These are phyloP conservation scores for Lasioglossum lativentre DNA, from an alignment of 2,888 invertebrate genomes.

Conservation along the genomic window DNA sequence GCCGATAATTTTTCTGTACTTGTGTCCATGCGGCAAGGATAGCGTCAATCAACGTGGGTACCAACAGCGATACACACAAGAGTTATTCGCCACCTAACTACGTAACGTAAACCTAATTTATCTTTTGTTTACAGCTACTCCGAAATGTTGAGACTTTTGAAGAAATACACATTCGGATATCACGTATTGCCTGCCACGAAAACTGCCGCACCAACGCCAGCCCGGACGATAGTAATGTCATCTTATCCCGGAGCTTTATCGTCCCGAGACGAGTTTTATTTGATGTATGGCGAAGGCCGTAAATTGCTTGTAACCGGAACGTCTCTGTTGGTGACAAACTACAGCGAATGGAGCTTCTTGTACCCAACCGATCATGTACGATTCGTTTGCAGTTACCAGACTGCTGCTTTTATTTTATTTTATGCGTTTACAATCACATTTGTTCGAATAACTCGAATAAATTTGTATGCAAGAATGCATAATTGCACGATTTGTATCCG, in stretches of 20 bases:
- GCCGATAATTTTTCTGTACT: slow-evolving; percentile 9
- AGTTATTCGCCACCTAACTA: neutral
- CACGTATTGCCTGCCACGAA: slow-evolving; percentile 86
- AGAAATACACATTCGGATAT: slow-evolving; percentile 93
- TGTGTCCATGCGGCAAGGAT: slow-evolving; percentile 57
- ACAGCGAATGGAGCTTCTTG: slow-evolving; percentile 49
- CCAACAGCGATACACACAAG: neutral
- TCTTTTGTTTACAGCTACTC: slow-evolving; percentile 87
- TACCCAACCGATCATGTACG: slow-evolving; percentile 56
- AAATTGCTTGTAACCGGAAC: slow-evolving; percentile 91
- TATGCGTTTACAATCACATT: neutral
- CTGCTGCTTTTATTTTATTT: neutral
- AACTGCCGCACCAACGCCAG: slow-evolving; percentile 86
- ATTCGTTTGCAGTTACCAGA: neutral
- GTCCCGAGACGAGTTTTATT: slow-evolving; percentile 94
- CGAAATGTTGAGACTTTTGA: slow-evolving; percentile 93
- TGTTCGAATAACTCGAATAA: neutral
- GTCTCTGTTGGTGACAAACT: slow-evolving; percentile 86
- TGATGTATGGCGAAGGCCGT: slow-evolving; percentile 85
- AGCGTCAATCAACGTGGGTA: slow-evolving; percentile 40
- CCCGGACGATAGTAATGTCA: slow-evolving; percentile 90
- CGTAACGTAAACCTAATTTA: neutral
- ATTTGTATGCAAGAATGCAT: no score
- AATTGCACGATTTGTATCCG: no score
- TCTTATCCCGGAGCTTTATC: slow-evolving; percentile 93